Conservation (phyloP, 2,888 invertebrate genomes). For the Osedax frankpressi region DNA sequence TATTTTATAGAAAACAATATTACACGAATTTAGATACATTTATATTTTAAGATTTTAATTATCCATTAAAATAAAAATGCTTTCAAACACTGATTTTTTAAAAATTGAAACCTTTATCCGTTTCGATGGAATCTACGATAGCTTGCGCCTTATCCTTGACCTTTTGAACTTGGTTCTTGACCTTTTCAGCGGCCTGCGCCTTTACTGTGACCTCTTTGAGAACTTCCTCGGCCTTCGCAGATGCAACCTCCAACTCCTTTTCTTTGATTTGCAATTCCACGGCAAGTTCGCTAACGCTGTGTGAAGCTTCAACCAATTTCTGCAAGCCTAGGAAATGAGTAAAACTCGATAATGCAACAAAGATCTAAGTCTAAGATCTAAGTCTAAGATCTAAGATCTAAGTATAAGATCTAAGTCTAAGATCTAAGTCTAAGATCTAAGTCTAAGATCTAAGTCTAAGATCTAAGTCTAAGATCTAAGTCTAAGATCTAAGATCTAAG, state of each 20-base stretch:
- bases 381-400: no score
- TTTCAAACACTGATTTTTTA: background rate
- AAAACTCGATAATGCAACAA: no score
- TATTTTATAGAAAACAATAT: background rate
- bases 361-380: no score
- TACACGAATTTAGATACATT: conserved; percentile 3
- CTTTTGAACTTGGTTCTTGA: conserved; percentile 46
- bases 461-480: no score
- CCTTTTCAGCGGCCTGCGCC: conserved; percentile 46
- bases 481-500: no score
- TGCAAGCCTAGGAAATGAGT: no score
- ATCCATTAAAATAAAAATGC: background rate
- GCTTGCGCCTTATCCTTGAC: conserved; percentile 47
- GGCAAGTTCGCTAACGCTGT: conserved; percentile 61
- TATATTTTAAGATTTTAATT: no score
- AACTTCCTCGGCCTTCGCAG: conserved; percentile 62
- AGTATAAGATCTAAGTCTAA: no score
- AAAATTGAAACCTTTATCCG: conserved; percentile 31
- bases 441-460: no score
- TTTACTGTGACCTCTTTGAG: conserved; percentile 44
- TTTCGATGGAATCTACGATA: conserved; percentile 45
- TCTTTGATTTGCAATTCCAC: conserved; percentile 73
- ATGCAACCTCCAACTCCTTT: conserved; percentile 65
- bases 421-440: no score
- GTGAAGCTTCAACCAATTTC: conserved; percentile 44